Evolutionary conservation across 2,888 invertebrate species (phyloP).

Genomic region (Dorcus parallelipipedus): DNA sequence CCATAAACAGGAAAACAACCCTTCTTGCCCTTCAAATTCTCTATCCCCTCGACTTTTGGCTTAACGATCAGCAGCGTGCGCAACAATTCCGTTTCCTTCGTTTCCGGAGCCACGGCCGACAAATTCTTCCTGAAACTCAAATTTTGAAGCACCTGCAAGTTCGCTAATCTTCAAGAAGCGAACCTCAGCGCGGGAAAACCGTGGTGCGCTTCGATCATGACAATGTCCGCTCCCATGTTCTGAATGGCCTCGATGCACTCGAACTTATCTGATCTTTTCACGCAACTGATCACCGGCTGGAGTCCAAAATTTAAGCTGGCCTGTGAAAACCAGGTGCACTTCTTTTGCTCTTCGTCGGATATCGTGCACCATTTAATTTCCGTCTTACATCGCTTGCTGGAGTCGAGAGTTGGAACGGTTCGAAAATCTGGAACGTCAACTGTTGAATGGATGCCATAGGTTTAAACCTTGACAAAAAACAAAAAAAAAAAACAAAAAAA

Average conservation of each 20-base stretch:
- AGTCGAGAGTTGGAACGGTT: constrained; percentile 14
- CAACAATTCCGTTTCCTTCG: constrained; percentile 48
- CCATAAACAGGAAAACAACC: constrained; percentile 68
- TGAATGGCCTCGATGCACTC: constrained; percentile 57
- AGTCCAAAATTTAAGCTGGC: constrained; percentile 58
- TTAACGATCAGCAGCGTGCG: constrained; percentile 57
- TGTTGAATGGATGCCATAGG: background rate
- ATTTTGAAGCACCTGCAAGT: no score
- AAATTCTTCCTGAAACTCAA: constrained; percentile 52
- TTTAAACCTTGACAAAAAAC: no score
- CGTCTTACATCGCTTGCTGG: constrained; percentile 31
- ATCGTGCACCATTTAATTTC: constrained; percentile 61
- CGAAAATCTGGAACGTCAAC: background rate
- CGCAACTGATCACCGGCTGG: constrained; percentile 57
- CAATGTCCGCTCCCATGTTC: constrained; percentile 55
- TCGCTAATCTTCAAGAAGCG: no score
- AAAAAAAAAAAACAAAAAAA: no score
- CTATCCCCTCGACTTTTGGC: constrained; percentile 47
- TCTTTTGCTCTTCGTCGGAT: constrained; percentile 52
- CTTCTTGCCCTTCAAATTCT: constrained; percentile 54
- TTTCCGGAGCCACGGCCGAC: constrained; percentile 58
- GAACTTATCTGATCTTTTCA: constrained; percentile 48
- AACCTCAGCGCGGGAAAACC: constrained; percentile 5
- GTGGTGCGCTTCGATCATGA: constrained; percentile 57
- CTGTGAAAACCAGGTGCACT: constrained; percentile 59